phyloP scores from a whole-genome alignment of 2,113 vertebrate genomes.

The Psammodynastes pulverulentus region DNA sequence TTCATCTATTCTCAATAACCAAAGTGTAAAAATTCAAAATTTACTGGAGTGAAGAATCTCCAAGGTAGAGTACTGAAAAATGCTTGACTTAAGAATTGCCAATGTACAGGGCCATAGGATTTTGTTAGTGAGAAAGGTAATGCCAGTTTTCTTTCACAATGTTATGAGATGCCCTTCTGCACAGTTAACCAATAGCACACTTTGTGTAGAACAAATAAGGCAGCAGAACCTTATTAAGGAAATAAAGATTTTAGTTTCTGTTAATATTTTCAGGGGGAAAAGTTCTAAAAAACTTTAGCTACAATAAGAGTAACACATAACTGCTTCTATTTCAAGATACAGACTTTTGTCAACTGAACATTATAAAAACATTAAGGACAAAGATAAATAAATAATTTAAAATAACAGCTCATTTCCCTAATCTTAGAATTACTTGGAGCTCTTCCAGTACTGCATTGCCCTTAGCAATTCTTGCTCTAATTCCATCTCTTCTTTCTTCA shows the following conservation, averaged over 20 bases:
- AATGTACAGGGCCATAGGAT: background rate
- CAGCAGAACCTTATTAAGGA: slow-evolving; percentile 1
- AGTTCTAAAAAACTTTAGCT: slow-evolving; percentile 61
- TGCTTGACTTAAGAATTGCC: background rate
- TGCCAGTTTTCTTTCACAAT: slow-evolving; percentile 1
- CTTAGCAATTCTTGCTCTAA: slow-evolving; percentile 34
- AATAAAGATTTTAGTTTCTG: slow-evolving; percentile 47
- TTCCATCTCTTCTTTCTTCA: slow-evolving; percentile 39
- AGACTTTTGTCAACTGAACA: slow-evolving; percentile 55
- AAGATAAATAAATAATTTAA: slow-evolving; percentile 14
- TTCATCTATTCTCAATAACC: background rate
- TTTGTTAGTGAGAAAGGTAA: background rate
- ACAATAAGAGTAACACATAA: slow-evolving; percentile 43
- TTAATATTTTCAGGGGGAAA: slow-evolving; percentile 44
- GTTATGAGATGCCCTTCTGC: slow-evolving; percentile 21
- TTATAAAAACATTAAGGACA: slow-evolving; percentile 58
- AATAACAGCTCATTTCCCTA: background rate
- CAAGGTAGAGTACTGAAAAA: background rate
- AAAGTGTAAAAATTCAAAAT: background rate
- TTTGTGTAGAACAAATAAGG: background rate
- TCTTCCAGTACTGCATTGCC: slow-evolving; percentile 41
- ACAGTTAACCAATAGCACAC: slow-evolving; percentile 10
- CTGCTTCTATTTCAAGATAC: slow-evolving; percentile 37
- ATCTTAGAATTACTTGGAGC: slow-evolving; percentile 34
- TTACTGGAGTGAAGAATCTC: background rate